Base-by-base conservation (phyloP, 2,888 invertebrate genomes). In the Microchrysa polita region DNA sequence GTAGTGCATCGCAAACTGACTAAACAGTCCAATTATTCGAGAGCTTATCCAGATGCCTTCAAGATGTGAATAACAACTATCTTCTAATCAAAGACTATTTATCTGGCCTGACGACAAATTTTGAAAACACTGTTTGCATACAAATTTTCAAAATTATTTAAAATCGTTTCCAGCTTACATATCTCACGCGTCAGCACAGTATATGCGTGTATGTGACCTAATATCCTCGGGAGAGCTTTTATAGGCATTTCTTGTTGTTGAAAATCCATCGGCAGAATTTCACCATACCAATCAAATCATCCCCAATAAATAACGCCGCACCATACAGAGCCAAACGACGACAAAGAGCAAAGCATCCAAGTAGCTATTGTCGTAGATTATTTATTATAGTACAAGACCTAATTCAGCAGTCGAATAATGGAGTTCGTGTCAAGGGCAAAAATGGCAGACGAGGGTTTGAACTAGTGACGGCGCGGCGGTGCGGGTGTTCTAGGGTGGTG, bases 311-410 rank as follows among this genome's bases (percentile, higher is more conserved):
- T 12, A 48, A 48, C 12, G 9, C 42, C 18, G 40, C 61, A 61
- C 34, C 5, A n/a, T n/a, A n/a, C n/a, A n/a, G n/a, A n/a, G n/a
- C 18, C 10, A 18, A 42, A 48, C 34, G 16, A 23, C 7, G 14
- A 40, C 27, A 2, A 7, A 34, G 27, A 34, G 27, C 27, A 34
- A 48, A 48, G 34, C 42, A 48, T 65, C 65, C 48, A 65, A 69
- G 42, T 40, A 55, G 55, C 69, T 67, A 69, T 69, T 69, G 69
- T 69, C 65, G 23, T 55, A 55, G 55, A 55, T 69, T 69, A 67
- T 67, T 67, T 67, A 53, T 67, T 69, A 57, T 20, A 40, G 40
- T 27, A 44, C 40, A 34, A 23, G 57, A 55, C 40, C 57, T 69
- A 69, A 23, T 69, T 52, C 42, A 69, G 40, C 22, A 65, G 65